Percentiles rank a stretch among this genome's conserved stretches.
phyloP scores from a whole-genome alignment of 2,113 vertebrate species.

The Misgurnus anguillicaudatus region DNA sequence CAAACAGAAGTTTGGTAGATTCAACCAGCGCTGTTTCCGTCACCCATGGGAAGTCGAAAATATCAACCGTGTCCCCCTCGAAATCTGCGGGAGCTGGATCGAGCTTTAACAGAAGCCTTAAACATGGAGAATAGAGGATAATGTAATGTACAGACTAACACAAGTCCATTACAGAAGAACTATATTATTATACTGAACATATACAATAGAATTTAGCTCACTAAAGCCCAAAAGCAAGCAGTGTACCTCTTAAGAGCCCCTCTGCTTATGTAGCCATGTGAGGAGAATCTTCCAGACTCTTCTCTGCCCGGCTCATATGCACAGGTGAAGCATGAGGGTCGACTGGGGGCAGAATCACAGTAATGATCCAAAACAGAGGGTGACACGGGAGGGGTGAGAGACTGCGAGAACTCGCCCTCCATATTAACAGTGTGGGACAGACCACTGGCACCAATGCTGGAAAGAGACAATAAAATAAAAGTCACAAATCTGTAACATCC shows the following conservation, averaged over 20 bases:
- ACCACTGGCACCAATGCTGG: background rate
- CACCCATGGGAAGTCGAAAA: constrained; percentile 93
- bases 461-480: constrained; percentile 5
- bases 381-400: constrained; percentile 28
- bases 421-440: constrained; percentile 43
- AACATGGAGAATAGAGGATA: background rate
- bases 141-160: background rate
- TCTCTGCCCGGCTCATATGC: constrained; percentile 70
- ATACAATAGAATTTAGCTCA: background rate
- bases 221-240: background rate
- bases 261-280: constrained; percentile 81
- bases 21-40: constrained; percentile 90
- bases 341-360: constrained; percentile 67
- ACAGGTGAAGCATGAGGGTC: constrained; percentile 83
- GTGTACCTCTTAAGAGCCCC: constrained; percentile 88
- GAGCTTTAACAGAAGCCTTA: constrained; percentile 85
- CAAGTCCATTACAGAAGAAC: background rate
- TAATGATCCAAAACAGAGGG: constrained; percentile 35
- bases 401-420: constrained; percentile 69
- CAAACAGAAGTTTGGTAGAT: constrained; percentile 87
- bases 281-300: constrained; percentile 70
- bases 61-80: constrained; percentile 83
- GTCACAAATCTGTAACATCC: background rate
- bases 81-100: constrained; percentile 90
- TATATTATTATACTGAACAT: background rate